A percentile compares a stretch with the other conserved stretches of the same genome.
phyloP scores from a whole-genome alignment of 2,888 invertebrate genomes.

The Crioceris asparagi region DNA sequence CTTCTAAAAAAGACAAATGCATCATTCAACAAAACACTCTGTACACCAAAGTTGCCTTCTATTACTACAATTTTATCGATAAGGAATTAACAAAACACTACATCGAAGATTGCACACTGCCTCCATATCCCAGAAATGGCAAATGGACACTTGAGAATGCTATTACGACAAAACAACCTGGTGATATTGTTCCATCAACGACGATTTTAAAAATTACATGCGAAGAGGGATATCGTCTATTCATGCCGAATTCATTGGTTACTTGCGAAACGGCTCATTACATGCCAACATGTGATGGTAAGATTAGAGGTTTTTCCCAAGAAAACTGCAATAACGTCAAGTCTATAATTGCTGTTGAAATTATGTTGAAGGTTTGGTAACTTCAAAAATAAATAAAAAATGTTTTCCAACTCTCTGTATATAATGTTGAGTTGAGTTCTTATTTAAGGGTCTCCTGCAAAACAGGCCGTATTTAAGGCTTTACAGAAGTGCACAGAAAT shows the following conservation, averaged over 20 bases:
- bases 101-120: conserved; percentile 14
- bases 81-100: conserved; percentile 9
- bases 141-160: conserved; percentile 8
- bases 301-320: too few species aligned
- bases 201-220: conserved; percentile 12
- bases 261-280: conserved; percentile 9
- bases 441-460: too few species aligned
- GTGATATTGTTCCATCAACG: conserved; percentile 7
- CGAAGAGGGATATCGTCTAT: conserved; percentile 11
- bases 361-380: too few species aligned
- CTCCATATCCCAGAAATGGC: conserved; percentile 15
- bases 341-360: too few species aligned
- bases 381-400: too few species aligned
- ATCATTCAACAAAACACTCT: conserved; percentile 15
- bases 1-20: conserved; percentile 9
- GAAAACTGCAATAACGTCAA: too few species aligned
- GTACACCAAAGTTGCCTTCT: conserved; percentile 13
- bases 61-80: conserved; percentile 16
- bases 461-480: too few species aligned
- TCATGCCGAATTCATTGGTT: neutral
- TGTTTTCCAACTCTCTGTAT: too few species aligned
- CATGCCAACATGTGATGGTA: conserved; percentile 15
- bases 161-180: conserved; percentile 10
- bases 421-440: too few species aligned
- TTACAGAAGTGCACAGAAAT: too few species aligned